Evolutionary conservation across 2,797 vertebrate genomes (phyloP).

Genomic region (Arnoldichthys spilopterus): DNA sequence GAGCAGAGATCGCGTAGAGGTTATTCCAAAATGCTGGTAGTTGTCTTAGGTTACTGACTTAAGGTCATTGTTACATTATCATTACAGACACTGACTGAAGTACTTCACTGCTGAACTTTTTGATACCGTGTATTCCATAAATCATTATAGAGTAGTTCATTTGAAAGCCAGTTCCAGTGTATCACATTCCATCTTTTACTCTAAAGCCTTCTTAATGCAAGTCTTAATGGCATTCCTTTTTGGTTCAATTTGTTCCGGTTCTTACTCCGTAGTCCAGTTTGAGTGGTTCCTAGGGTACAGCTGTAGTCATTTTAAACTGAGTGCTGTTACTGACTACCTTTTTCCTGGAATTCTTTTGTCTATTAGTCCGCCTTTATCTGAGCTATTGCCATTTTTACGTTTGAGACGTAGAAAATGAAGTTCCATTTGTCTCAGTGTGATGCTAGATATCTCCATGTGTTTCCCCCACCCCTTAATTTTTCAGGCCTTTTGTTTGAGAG

Average conservation of each 20-base stretch:
- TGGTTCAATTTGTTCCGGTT: conserved; percentile 63
- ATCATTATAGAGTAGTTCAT: neutral
- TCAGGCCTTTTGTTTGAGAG: neutral
- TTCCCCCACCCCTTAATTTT: neutral
- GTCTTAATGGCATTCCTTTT: conserved; percentile 81
- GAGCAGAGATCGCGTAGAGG: conserved; percentile 27
- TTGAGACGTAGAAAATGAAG: neutral
- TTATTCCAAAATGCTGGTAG: conserved; percentile 37
- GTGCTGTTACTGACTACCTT: conserved; percentile 71
- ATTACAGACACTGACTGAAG: conserved; percentile 44
- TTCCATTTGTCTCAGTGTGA: neutral
- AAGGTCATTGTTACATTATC: conserved; percentile 48
- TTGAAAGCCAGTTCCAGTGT: conserved; percentile 68
- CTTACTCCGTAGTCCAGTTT: conserved; percentile 70
- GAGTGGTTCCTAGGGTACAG: conserved; percentile 72
- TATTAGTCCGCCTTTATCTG: conserved; percentile 6
- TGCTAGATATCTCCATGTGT: neutral
- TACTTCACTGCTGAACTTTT: conserved; percentile 37
- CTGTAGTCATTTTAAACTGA: conserved; percentile 66
- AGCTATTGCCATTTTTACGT: conserved; percentile 14
- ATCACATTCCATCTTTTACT: conserved; percentile 68
- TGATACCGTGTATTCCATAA: conserved; percentile 43
- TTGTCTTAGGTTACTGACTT: conserved; percentile 32
- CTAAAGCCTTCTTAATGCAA: conserved; percentile 72
- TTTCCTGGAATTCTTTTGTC: conserved; percentile 72